Evolutionary conservation across 1,140 invertebrate species (phyloP).

Genomic region (Pogonus chalceus): DNA sequence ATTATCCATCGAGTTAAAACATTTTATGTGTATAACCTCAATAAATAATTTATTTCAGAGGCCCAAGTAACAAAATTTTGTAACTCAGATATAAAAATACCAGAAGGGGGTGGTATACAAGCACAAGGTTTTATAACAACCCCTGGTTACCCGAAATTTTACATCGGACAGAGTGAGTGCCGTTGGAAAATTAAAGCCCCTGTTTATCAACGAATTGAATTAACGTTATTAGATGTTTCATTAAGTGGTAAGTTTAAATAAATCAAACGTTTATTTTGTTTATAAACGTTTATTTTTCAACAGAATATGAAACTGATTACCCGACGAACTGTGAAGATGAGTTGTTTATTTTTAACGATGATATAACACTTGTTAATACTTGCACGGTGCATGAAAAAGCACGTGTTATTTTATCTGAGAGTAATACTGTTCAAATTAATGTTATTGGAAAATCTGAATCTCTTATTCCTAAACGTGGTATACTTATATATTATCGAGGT

Average conservation of each 20-base stretch:
- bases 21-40: too few relatives aligned
- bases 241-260: slow-evolving; percentile 41
- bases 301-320: too few relatives aligned
- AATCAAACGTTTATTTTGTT: too few relatives aligned
- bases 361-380: background rate
- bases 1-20: too few relatives aligned
- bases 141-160: slow-evolving; percentile 52
- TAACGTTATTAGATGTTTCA: slow-evolving; percentile 47
- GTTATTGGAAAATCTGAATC: background rate
- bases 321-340: slow-evolving; percentile 3
- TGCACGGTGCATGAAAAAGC: background rate
- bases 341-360: background rate
- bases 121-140: slow-evolving; percentile 45
- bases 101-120: slow-evolving; percentile 29
- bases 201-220: slow-evolving; percentile 40
- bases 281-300: too few relatives aligned
- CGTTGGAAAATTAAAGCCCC: slow-evolving; percentile 41
- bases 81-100: slow-evolving; percentile 39
- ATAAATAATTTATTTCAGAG: slow-evolving; percentile 25
- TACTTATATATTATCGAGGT: slow-evolving; percentile 25
- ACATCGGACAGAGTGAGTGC: slow-evolving; percentile 43
- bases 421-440: background rate
- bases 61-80: slow-evolving; percentile 41
- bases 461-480: background rate
- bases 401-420: background rate